A percentile compares a stretch with the other conserved stretches of the same genome.
Evolutionary conservation across 2,888 invertebrate species (phyloP).

Genomic region (Nebria brevicollis): DNA sequence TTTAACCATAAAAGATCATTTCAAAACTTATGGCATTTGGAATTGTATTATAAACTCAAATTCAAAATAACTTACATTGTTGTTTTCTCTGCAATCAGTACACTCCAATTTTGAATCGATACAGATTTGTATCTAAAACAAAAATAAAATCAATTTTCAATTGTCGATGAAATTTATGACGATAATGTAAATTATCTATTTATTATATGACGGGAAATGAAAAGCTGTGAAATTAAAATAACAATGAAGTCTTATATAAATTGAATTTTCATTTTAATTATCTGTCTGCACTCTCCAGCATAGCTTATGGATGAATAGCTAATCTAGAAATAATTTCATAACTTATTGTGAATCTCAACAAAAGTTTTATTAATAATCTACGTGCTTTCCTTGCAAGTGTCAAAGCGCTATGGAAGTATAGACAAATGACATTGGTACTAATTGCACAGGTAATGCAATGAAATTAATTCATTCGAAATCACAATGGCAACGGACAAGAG

Average conservation of each 20-base stretch:
- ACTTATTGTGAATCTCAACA: background rate
- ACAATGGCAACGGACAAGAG: background rate
- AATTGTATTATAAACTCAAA: no score
- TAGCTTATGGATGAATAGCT: background rate
- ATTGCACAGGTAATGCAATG: constrained; percentile 38
- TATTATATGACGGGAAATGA: no score
- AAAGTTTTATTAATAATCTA: background rate
- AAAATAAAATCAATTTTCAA: background rate
- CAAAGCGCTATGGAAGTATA: background rate
- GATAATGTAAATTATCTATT: background rate
- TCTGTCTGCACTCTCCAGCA: background rate
- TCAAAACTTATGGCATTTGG: no score
- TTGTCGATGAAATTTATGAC: background rate
- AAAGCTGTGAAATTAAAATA: background rate
- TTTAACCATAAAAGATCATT: no score
- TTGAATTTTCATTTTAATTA: background rate
- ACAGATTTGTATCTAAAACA: background rate
- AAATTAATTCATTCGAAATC: constrained; percentile 24
- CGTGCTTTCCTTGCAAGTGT: background rate
- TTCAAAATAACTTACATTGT: no score
- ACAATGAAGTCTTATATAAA: background rate
- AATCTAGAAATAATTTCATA: background rate
- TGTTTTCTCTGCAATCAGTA: background rate
- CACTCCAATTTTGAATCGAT: no score
- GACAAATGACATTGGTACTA: constrained; percentile 37